Conservation (phyloP, 2,797 vertebrate species). For the Coilia nasus region DNA sequence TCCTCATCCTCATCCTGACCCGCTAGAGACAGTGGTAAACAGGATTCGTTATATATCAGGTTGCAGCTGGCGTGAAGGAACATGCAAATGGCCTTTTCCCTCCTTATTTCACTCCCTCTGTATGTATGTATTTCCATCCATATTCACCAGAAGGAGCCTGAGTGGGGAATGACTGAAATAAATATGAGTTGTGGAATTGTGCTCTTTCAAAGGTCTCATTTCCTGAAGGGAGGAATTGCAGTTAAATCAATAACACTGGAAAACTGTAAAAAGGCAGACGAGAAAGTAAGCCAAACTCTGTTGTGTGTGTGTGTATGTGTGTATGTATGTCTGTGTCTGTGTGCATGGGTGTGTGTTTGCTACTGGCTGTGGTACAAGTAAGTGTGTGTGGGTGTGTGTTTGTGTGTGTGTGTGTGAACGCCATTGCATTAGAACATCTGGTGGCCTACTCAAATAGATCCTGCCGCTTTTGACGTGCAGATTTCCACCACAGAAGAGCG, state of each 20-base stretch:
- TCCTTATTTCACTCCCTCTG: background rate
- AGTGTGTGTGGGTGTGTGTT: background rate
- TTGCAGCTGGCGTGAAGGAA: conserved; percentile 47
- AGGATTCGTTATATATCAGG: too few relatives aligned
- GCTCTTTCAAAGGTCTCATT: conserved; percentile 48
- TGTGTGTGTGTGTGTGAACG: conserved; percentile 34
- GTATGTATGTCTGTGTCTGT: background rate
- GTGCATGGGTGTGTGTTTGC: background rate
- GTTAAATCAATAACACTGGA: conserved; percentile 41
- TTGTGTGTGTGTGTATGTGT: background rate
- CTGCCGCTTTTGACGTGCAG: conserved; percentile 45
- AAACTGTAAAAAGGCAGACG: conserved; percentile 19
- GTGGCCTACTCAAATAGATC: conserved; percentile 48
- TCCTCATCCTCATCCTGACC: conserved; percentile 11
- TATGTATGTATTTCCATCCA: conserved; percentile 1
- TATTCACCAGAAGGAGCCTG: conserved; percentile 18
- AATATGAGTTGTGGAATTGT: conserved; percentile 34
- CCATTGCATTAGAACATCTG: conserved; percentile 56
- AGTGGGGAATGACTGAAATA: conserved; percentile 43
- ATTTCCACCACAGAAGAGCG: conserved; percentile 44
- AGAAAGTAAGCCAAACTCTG: background rate
- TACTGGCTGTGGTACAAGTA: background rate
- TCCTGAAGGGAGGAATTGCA: conserved; percentile 45
- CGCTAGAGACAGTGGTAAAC: too few relatives aligned
- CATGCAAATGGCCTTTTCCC: conserved; percentile 47